Evolutionary conservation across 2,797 vertebrate species (phyloP).

Genomic region (Neomorphus geoffroyi): DNA sequence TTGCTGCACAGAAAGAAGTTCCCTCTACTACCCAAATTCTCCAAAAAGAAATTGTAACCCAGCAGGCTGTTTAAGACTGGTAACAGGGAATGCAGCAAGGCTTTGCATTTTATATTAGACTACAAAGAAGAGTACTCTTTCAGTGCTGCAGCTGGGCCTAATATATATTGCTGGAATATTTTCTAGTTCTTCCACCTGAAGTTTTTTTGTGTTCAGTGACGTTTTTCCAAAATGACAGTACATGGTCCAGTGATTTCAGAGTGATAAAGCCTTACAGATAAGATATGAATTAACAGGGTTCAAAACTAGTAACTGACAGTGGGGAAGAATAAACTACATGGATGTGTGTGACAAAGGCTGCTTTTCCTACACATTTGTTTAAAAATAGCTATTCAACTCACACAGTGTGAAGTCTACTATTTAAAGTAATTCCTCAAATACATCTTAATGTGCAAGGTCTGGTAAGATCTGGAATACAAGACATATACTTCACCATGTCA

Average conservation of each 20-base stretch:
- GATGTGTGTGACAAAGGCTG: background rate
- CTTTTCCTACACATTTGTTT: background rate
- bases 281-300: background rate
- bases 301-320: background rate
- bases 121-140: background rate
- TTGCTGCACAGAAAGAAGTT: background rate
- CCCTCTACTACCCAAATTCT: background rate
- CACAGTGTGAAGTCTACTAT: background rate
- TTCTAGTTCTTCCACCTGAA: background rate
- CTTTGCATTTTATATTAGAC: background rate
- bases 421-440: background rate
- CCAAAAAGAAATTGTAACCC: background rate
- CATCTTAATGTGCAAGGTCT: background rate
- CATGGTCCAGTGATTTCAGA: background rate
- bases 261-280: accelerated
- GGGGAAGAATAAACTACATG: background rate
- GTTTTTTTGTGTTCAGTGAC: background rate
- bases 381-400: background rate
- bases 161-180: background rate
- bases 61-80: background rate
- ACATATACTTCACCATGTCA: accelerated
- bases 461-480: background rate
- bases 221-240: background rate
- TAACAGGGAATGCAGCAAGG: background rate
- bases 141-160: background rate